Conservation (phyloP, 2,797 vertebrate genomes). For the Gorsachius magnificus region DNA sequence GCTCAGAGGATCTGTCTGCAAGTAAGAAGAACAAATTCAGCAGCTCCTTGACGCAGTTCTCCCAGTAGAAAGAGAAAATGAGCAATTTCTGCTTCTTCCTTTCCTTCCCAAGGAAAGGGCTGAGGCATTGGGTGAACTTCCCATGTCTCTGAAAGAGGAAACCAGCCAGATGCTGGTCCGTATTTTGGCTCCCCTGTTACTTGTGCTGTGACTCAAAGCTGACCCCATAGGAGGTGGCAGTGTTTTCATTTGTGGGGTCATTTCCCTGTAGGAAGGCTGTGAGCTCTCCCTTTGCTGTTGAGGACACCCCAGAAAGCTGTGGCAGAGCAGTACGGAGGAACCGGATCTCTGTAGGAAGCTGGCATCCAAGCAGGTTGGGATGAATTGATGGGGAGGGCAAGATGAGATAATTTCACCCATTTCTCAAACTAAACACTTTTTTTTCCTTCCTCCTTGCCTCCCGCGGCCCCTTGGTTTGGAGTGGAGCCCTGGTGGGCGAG, state of each 20-base stretch:
- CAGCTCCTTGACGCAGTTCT: background rate
- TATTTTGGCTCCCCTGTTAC: background rate
- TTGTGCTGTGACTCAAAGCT: background rate
- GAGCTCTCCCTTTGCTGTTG: background rate
- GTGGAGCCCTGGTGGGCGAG: rapidly evolving
- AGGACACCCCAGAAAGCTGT: background rate
- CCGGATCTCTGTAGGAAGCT: background rate
- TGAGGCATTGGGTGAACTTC: background rate
- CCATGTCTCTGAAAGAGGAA: background rate
- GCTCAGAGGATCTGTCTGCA: background rate
- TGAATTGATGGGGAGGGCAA: background rate
- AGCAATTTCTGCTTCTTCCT: background rate
- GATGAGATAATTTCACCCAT: background rate
- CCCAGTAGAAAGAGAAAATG: background rate
- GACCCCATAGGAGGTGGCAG: background rate
- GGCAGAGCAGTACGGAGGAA: background rate
- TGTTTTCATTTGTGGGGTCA: background rate
- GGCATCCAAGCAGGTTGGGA: background rate
- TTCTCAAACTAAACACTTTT: background rate
- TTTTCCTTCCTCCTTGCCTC: background rate
- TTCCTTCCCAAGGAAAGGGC: background rate
- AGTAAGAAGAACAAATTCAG: background rate
- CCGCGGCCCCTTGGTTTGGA: background rate
- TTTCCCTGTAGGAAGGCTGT: background rate
- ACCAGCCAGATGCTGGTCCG: background rate